Conservation (phyloP, 2,888 invertebrate genomes). For the Torymus aiolomorphi region DNA sequence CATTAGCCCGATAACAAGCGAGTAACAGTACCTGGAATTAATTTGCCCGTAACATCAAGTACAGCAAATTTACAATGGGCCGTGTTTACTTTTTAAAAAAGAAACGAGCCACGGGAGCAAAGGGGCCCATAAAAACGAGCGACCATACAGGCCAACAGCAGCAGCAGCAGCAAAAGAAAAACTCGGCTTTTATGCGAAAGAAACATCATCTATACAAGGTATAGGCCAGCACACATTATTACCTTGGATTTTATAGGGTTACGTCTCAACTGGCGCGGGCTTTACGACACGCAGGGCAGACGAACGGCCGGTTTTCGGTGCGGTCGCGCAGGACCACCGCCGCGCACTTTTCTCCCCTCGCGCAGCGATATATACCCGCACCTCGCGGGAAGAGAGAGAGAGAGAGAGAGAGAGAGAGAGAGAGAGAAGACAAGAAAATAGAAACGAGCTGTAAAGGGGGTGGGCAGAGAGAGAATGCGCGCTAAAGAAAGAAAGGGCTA, state of each 20-base stretch:
- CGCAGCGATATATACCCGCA: no score
- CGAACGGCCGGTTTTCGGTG: slow-evolving; percentile 31
- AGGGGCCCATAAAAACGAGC: not conserved
- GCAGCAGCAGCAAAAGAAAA: not conserved
- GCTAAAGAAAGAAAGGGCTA: slow-evolving; percentile 24
- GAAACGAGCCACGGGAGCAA: not conserved
- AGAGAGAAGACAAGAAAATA: not conserved
- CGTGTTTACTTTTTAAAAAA: not conserved
- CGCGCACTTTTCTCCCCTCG: slow-evolving; percentile 51
- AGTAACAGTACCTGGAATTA: no score
- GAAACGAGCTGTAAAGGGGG: no score
- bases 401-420: slow-evolving; percentile 23
- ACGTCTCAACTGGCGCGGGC: slow-evolving; percentile 5
- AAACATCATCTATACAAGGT: not conserved
- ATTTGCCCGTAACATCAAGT: no score
- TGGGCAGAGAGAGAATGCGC: no score
- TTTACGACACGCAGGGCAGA: slow-evolving; percentile 7
- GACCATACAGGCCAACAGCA: no score
- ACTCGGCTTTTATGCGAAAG: not conserved
- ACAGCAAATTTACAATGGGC: no score
- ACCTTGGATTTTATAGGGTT: slow-evolving; percentile 2
- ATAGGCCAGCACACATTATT: not conserved
- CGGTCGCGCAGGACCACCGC: slow-evolving; percentile 47
- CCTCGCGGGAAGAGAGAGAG: slow-evolving; percentile 6
- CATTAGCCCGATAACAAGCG: no score